Evolutionary conservation across 2,888 invertebrate genomes (phyloP).

Genomic region (Marasmarcha lunaedactyla): DNA sequence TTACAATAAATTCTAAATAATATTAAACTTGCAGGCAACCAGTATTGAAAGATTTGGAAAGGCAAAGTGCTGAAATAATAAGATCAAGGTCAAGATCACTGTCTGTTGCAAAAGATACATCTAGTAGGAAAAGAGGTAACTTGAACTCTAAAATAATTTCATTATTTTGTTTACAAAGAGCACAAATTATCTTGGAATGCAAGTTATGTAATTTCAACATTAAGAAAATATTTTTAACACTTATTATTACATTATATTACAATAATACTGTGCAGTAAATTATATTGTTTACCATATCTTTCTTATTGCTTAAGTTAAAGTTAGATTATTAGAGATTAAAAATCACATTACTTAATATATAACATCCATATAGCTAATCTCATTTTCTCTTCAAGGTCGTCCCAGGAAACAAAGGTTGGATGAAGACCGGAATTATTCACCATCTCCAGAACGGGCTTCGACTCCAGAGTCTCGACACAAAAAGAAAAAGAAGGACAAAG

Average conservation of each 20-base stretch:
- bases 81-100: slow-evolving; percentile 55
- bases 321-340: no score
- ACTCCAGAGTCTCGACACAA: slow-evolving; percentile 44
- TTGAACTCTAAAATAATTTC: background rate
- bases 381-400: slow-evolving; percentile 29
- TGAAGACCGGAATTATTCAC: slow-evolving; percentile 43
- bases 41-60: slow-evolving; percentile 51
- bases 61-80: slow-evolving; percentile 60
- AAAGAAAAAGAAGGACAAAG: slow-evolving; percentile 48
- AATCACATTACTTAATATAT: no score
- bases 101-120: slow-evolving; percentile 47
- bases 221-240: no score
- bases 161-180: no score
- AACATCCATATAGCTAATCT: no score
- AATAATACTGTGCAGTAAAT: no score
- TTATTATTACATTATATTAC: no score
- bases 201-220: slow-evolving; percentile 1
- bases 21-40: slow-evolving; percentile 36
- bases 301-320: no score
- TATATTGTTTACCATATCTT: no score
- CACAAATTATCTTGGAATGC: no score
- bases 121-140: slow-evolving; percentile 35
- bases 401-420: slow-evolving; percentile 23
- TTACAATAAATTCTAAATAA: background rate
- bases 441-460: slow-evolving; percentile 36